Evolutionary conservation across 1,140 invertebrate genomes (phyloP).

Genomic region (Antheraea pernyi): DNA sequence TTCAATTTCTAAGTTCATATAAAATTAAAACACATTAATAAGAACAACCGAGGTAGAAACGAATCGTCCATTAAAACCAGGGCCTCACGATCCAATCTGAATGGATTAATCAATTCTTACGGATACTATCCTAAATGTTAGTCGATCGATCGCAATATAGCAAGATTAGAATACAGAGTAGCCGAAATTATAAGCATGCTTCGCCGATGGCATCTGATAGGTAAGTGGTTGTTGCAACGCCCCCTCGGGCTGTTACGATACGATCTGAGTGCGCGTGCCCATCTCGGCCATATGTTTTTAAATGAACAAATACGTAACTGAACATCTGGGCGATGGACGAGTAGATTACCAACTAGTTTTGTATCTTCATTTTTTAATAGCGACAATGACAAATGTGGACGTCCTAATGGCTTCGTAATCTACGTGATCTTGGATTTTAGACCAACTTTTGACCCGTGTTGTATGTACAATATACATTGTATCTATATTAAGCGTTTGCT

Average conservation of each 20-base stretch:
- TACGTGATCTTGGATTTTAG: not conserved
- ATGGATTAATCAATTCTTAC: constrained; percentile 11
- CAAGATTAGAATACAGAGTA: constrained; percentile 39
- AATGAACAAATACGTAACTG: constrained; percentile 33
- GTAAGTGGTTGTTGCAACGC: constrained; percentile 74
- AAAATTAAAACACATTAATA: not conserved
- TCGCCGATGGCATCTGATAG: constrained; percentile 63
- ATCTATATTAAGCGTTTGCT: no score
- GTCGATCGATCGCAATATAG: constrained; percentile 8
- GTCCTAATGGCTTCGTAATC: constrained; percentile 54
- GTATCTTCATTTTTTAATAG: constrained; percentile 22
- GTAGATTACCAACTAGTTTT: constrained; percentile 36
- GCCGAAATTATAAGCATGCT: constrained; percentile 64
- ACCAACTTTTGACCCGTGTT: not conserved
- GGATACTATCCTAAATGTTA: constrained; percentile 11
- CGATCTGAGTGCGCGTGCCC: constrained; percentile 60
- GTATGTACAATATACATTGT: not conserved
- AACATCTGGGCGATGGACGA: constrained; percentile 44
- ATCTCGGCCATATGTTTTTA: constrained; percentile 31
- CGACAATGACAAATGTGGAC: constrained; percentile 19
- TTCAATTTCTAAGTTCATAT: not conserved
- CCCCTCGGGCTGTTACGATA: constrained; percentile 55
- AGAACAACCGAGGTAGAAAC: not conserved
- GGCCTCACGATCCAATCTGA: not conserved
- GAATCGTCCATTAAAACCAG: not conserved